Evolutionary conservation across 1,140 invertebrate genomes (phyloP).

Genomic region (Anastatus disparis): DNA sequence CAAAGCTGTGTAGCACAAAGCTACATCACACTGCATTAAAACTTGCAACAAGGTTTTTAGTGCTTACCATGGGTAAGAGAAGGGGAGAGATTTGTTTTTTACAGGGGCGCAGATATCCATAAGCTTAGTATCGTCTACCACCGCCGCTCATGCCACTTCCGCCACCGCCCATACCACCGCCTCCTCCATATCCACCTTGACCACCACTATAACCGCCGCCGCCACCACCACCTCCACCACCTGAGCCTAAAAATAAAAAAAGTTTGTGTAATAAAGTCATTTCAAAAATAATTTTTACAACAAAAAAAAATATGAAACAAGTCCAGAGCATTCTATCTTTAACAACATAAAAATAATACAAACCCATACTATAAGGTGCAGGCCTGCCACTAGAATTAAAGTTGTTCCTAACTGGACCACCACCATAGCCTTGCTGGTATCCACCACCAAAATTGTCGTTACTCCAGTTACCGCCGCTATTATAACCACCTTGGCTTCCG

Average conservation of each 20-base stretch:
- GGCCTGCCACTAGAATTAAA: slow-evolving; percentile 74
- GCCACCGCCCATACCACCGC: slow-evolving; percentile 60
- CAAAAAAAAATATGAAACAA: slow-evolving; percentile 35
- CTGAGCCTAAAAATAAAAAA: neutral
- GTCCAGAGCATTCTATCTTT: neutral
- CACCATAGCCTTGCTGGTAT: slow-evolving; percentile 80
- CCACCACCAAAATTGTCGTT: slow-evolving; percentile 78
- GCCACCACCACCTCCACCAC: slow-evolving; percentile 64
- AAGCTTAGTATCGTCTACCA: slow-evolving; percentile 57
- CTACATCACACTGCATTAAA: too few species aligned
- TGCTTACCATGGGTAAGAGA: slow-evolving; percentile 28
- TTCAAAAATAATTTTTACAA: neutral
- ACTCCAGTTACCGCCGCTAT: slow-evolving; percentile 69
- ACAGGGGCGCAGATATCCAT: too few species aligned
- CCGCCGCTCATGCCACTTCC: slow-evolving; percentile 56
- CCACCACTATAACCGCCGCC: slow-evolving; percentile 64
- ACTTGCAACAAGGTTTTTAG: too few species aligned
- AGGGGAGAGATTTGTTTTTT: slow-evolving; percentile 26
- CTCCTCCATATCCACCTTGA: slow-evolving; percentile 50
- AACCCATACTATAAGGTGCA: slow-evolving; percentile 72
- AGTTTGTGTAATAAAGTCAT: neutral
- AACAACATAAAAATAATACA: neutral
- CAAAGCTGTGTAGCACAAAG: too few species aligned
- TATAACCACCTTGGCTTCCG: slow-evolving; percentile 68
- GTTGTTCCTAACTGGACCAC: slow-evolving; percentile 74